Conservation (phyloP, 2,888 invertebrate genomes). For the Palloptera scutellata region DNA sequence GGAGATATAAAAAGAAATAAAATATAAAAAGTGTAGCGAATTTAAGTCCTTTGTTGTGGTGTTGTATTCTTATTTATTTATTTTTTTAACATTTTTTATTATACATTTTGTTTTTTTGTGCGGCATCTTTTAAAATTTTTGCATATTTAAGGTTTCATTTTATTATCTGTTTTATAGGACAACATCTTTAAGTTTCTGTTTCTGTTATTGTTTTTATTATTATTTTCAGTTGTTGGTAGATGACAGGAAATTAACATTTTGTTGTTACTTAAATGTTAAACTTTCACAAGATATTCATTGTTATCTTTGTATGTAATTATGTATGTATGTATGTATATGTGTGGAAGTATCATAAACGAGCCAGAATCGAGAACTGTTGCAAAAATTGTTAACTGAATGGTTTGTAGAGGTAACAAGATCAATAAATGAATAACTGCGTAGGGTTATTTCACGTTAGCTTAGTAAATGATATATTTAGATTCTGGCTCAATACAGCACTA, state of each 20-base stretch:
- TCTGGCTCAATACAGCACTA: too few species aligned
- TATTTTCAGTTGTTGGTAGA: neutral
- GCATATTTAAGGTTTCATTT: slow-evolving; percentile 20
- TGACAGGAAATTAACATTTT: slow-evolving; percentile 28
- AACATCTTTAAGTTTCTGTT: slow-evolving; percentile 31
- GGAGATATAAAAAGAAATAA: slow-evolving; percentile 1
- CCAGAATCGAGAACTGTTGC: too few species aligned
- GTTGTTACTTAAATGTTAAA: neutral
- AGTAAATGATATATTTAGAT: too few species aligned
- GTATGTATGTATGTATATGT: neutral
- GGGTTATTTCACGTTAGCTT: too few species aligned
- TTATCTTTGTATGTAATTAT: neutral
- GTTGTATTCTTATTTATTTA: too few species aligned
- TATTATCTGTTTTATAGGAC: slow-evolving; percentile 35
- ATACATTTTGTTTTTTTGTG: neutral
- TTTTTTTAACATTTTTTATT: too few species aligned
- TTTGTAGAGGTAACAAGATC: too few species aligned
- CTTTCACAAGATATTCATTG: too few species aligned
- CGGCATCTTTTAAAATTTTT: neutral
- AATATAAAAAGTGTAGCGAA: neutral
- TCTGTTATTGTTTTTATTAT: too few species aligned
- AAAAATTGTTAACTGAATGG: too few species aligned
- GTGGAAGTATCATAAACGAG: neutral
- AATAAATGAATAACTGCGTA: too few species aligned
- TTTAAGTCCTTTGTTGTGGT: slow-evolving; percentile 2